Conservation (phyloP, 1,140 invertebrate species). For the Atta colombica region DNA sequence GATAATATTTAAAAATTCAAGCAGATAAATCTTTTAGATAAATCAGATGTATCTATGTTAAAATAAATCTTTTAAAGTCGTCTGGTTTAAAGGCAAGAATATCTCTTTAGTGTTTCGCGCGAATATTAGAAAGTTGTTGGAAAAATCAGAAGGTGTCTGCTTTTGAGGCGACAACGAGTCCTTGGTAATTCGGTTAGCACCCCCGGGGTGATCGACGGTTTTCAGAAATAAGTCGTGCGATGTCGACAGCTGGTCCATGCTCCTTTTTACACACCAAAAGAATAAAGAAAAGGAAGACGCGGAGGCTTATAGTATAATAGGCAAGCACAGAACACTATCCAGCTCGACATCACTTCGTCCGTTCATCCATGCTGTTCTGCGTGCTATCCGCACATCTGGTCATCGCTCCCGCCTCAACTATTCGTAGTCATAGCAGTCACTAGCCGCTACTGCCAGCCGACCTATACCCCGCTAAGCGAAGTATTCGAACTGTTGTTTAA, state of each 20-base stretch:
- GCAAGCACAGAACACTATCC: constrained; percentile 69
- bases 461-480: constrained; percentile 58
- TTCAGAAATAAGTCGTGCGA: constrained; percentile 36
- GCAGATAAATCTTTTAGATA: background rate
- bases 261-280: constrained; percentile 47
- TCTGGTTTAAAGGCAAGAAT: background rate
- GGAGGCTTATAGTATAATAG: constrained; percentile 55
- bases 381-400: constrained; percentile 78
- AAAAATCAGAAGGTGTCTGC: background rate
- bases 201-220: constrained; percentile 1
- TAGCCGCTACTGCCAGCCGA: constrained; percentile 66
- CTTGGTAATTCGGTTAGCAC: constrained; percentile 10
- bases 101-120: background rate
- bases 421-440: constrained; percentile 72
- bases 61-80: background rate
- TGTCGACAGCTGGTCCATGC: constrained; percentile 64
- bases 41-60: background rate
- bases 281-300: constrained; percentile 35
- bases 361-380: constrained; percentile 61
- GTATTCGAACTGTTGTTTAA: constrained; percentile 38
- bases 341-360: constrained; percentile 58
- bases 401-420: constrained; percentile 79
- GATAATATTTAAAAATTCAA: background rate
- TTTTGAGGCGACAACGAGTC: background rate
- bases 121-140: background rate